phyloP scores from a whole-genome alignment of 2,113 vertebrate genomes.

The Bos indicus region DNA sequence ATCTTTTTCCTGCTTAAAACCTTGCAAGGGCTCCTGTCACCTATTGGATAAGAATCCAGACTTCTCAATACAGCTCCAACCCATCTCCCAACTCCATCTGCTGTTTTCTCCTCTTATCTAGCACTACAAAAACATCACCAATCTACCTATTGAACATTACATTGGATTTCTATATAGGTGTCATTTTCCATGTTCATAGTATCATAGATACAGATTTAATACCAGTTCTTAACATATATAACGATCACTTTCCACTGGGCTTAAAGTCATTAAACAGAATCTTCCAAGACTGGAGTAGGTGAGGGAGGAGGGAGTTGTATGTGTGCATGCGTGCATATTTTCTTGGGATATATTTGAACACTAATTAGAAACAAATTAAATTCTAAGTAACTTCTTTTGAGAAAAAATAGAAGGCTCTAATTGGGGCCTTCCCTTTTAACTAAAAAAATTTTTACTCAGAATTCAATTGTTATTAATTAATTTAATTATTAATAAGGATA shows the following conservation, averaged over 20 bases:
- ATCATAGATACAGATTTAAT: background rate
- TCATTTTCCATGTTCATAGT: background rate
- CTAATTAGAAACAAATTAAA: background rate
- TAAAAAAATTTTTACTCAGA: background rate
- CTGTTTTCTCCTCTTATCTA: background rate
- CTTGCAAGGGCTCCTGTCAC: background rate
- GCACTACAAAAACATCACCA: background rate
- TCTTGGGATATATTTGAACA: background rate
- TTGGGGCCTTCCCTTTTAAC: background rate
- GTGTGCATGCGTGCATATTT: background rate
- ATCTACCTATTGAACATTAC: background rate
- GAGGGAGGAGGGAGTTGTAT: fast-evolving
- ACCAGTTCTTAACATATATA: background rate
- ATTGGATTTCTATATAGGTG: background rate
- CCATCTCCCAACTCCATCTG: background rate
- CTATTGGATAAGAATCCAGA: background rate
- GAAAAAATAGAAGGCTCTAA: background rate
- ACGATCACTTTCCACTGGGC: background rate
- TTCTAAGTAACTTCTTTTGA: background rate
- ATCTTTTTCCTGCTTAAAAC: background rate
- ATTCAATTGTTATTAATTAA: background rate
- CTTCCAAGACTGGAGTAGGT: background rate
- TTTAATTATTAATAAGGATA: background rate
- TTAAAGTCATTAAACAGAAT: background rate
- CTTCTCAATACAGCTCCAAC: background rate